Conservation (phyloP, 2,888 invertebrate genomes). For the Diarsia dahlii region DNA sequence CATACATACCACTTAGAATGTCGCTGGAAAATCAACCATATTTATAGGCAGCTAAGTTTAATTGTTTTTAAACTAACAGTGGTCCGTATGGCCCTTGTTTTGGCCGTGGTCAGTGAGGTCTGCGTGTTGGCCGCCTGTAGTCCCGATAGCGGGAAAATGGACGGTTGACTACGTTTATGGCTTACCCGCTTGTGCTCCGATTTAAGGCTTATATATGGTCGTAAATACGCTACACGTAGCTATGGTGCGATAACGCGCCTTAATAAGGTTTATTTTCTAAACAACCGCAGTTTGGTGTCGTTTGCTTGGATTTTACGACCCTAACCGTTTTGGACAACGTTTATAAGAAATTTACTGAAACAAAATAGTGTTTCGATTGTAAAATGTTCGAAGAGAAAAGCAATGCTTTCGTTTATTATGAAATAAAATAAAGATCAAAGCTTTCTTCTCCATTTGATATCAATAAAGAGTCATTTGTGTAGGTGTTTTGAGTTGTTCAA, state of each 20-base stretch:
- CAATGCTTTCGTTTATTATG: conserved; percentile 11
- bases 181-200: conserved; percentile 84
- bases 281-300: conserved; percentile 76
- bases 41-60: neutral
- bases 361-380: conserved; percentile 40
- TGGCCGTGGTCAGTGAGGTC: conserved; percentile 65
- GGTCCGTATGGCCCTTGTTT: conserved; percentile 64
- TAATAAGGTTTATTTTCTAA: conserved; percentile 85
- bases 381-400: conserved; percentile 10
- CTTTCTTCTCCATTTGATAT: conserved; percentile 10
- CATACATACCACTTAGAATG: conserved; percentile 28
- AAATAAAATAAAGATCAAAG: neutral
- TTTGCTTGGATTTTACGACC: conserved; percentile 72
- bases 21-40: conserved; percentile 64
- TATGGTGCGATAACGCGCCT: conserved; percentile 81
- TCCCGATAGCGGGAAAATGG: conserved; percentile 89
- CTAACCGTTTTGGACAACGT: conserved; percentile 63
- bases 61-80: neutral
- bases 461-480: neutral
- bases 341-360: conserved; percentile 61
- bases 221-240: conserved; percentile 83
- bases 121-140: conserved; percentile 87
- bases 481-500: neutral
- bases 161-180: conserved; percentile 90
- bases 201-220: conserved; percentile 84